Base-by-base conservation (phyloP, 2,113 vertebrate genomes). In the Phrynosoma blainvillii region DNA sequence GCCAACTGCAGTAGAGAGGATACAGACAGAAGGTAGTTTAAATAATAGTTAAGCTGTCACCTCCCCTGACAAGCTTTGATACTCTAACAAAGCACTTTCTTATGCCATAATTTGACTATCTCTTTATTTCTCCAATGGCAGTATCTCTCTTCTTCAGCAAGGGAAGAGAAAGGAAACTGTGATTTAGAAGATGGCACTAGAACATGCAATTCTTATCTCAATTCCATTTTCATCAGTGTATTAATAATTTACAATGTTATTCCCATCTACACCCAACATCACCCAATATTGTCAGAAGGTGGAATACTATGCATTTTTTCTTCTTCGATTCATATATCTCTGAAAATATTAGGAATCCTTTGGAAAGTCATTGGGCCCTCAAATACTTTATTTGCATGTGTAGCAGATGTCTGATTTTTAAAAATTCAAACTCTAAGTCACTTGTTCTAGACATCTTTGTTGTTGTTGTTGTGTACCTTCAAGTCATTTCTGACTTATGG, bases 41-140 rank as follows among this genome's bases (percentile, higher is more conserved):
- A 71, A 93, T 94, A 91, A 78, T 87, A 90, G 85, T 86, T 89
- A 47, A 91, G 87, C 85, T 94, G 85, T 90, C 25, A 90, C 85
- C 82, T 87, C 88, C 82, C 88, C 86, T 86, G 88, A 91, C 87
- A 82, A 27, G 14, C 30, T 92, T 91, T 30, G 36, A 68, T 70
- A 89, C 47, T 82, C 83, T 68, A 85, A 68, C 89, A 87, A 90
- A 84, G 86, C 16, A 86, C 75, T 42, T 56, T 54, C 32, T n/a
- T 36, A 18, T 56, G 54, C 87, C 56, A 1, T 66, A n/a, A 84
- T 88, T 79, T 85, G 89, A 89, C 71, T 87, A 13, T 21, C 40
- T 92, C 86, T 92, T 87, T 92, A 23, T 74, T 90, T 94, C 68
- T 91, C 62, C 21, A 84, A 40, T 90, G 62, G n/a, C 86, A 81